These are phyloP conservation scores for Eupleurogrammus muticus DNA, from an alignment of 2,797 vertebrate genomes.

Conservation along the genomic window DNA sequence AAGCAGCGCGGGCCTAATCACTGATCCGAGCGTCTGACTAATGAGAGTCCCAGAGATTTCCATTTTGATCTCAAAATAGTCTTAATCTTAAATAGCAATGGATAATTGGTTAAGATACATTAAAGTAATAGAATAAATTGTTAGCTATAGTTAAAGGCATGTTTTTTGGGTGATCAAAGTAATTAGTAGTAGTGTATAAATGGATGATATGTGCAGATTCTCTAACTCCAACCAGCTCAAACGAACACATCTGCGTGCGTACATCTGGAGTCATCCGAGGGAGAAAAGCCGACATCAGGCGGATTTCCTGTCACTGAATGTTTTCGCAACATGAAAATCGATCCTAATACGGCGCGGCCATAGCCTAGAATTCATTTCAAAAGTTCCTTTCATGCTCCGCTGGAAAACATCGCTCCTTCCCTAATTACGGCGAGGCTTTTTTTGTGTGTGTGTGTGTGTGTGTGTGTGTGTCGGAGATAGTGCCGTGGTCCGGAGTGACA, in stretches of 20 bases:
- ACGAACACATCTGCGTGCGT: not conserved
- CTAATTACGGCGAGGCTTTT: constrained; percentile 6
- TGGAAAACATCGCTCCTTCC: not conserved
- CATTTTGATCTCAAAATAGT: no score
- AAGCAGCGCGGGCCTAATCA: not conserved
- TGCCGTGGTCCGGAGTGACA: constrained; percentile 46
- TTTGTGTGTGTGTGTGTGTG: no score
- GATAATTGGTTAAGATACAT: no score
- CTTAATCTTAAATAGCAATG: no score
- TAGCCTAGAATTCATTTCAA: no score
- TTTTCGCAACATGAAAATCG: not conserved
- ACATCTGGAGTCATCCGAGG: not conserved
- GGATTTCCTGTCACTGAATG: not conserved
- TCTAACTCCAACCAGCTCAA: not conserved
- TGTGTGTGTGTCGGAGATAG: constrained; percentile 23
- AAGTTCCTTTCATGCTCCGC: not conserved
- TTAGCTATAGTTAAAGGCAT: no score
- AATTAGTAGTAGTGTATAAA: no score
- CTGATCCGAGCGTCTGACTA: constrained; percentile 20
- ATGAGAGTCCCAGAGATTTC: constrained; percentile 15
- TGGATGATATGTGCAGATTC: no score
- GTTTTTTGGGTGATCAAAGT: no score
- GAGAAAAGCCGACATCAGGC: no score
- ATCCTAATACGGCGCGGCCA: not conserved
- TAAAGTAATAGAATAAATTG: no score